These are phyloP conservation scores for Palythoa heliodiscus DNA, from an alignment of 92 coral and sea anemone genomes.

Conservation along the genomic window DNA sequence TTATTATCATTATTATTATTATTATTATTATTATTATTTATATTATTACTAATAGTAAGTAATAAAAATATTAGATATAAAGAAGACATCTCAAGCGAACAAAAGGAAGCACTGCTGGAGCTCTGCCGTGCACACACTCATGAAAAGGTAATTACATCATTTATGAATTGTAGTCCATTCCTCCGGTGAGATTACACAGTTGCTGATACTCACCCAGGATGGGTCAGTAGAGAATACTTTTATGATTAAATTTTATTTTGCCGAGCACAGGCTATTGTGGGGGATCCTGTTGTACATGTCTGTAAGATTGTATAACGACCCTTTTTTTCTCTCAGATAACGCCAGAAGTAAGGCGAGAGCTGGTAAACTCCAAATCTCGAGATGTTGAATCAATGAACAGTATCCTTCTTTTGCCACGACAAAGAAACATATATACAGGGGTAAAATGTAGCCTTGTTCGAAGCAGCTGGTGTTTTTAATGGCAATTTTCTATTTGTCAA, in stretches of 20 bases:
- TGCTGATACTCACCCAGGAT: no score
- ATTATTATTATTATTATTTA: not conserved
- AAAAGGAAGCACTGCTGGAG: constrained; percentile 92
- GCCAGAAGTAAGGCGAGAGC: constrained; percentile 90
- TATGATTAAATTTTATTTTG: no score
- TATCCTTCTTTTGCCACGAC: constrained; percentile 12
- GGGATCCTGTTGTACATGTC: not conserved
- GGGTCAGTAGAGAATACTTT: no score
- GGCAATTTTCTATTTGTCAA: no score
- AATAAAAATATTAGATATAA: constrained; percentile 67
- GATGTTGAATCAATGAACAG: constrained; percentile 62
- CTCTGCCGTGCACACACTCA: constrained; percentile 85
- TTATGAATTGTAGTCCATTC: not conserved
- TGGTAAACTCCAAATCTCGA: constrained; percentile 85
- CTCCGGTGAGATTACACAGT: not conserved
- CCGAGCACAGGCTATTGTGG: not conserved
- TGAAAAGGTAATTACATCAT: constrained; percentile 57
- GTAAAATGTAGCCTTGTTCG: not conserved
- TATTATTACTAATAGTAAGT: not conserved
- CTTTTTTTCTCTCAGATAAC: constrained; percentile 67
- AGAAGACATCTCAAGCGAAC: constrained; percentile 96
- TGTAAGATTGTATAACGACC: not conserved
- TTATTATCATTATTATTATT: not conserved
- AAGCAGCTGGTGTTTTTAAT: no score
- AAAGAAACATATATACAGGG: not conserved